These are phyloP conservation scores for Oceanodroma tethys DNA, from an alignment of 2,113 vertebrate genomes.

Conservation along the genomic window DNA sequence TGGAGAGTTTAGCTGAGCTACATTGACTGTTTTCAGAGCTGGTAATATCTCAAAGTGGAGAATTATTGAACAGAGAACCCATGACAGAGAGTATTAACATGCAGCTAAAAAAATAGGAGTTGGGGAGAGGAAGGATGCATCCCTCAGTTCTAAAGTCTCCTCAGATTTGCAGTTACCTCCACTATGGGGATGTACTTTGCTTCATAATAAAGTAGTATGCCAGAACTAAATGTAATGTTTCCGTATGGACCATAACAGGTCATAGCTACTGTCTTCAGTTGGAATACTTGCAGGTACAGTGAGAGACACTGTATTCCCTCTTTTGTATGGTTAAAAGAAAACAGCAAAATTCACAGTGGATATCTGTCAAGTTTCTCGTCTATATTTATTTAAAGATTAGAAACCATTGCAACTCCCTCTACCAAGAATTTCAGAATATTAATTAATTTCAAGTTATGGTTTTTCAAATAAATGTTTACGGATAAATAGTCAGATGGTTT, in stretches of 20 bases:
- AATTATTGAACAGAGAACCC: neutral
- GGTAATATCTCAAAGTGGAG: neutral
- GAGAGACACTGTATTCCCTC: neutral
- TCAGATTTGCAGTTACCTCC: neutral
- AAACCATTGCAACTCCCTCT: neutral
- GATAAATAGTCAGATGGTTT: accelerated
- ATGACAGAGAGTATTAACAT: neutral
- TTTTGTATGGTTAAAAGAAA: neutral
- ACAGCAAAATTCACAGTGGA: neutral
- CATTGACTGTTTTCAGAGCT: neutral
- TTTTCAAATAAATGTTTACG: neutral
- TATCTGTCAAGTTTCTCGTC: neutral
- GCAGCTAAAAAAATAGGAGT: neutral
- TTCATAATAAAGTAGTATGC: neutral
- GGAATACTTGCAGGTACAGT: neutral
- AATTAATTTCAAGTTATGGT: neutral
- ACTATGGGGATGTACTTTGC: neutral
- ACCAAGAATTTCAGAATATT: neutral
- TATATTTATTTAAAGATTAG: neutral
- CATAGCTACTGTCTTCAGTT: neutral
- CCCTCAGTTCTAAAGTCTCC: neutral
- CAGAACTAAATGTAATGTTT: neutral
- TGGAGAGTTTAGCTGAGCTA: neutral
- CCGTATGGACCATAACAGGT: neutral
- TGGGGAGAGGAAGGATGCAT: neutral